Evolutionary conservation across 2,797 vertebrate genomes (phyloP), one percentile per base, ranked within the genome.

Genomic region (Acanthornis magna): DNA sequence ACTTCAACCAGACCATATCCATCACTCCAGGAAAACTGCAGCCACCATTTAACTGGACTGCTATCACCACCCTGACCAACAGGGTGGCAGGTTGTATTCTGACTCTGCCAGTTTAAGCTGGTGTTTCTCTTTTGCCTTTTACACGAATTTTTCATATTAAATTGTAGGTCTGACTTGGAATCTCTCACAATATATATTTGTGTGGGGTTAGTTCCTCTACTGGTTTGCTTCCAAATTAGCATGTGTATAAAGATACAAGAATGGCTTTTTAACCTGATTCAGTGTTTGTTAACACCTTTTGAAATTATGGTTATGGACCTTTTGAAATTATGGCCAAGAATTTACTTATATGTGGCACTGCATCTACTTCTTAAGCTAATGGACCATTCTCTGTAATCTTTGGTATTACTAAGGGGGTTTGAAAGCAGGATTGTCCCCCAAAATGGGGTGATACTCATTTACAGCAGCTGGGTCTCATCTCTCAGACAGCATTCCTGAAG

Each of bases 401-500:
- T 19, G 22, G 17, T 43, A 26, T 21, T 16, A 34, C 5, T 18
- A 38, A 48, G 26, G 51, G 26, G 57, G 17, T 45, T 63, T 63
- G 29, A 34, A 55, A 63, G 36, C 34, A 51, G 45, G 30, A 36
- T 21, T 73, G 26, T 19, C 14, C 11, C 50, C 34, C 1, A 10
- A 38, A 67, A 47, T 5, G 13, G 5, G 2, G 8, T 29, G 43
- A 48, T 30, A 38, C 34, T 62, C 0, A 0, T 23, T 30, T 42
- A 23, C 23, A 29, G 47, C 26, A 47, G 4, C 29, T 45, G 45
- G 23, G 29, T 22, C 47, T 65, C 21, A 23, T 70, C 20, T 68
- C 78, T 85, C 65, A 70, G 62, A 17, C 71, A 87, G 34, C 16
- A 13, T 40, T 81, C 67, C 34, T 60, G 74, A 81, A 74, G 54